Evolutionary conservation across 2,797 vertebrate genomes (phyloP), one percentile per base, ranked within the genome.

Genomic region (Fratercula arctica): DNA sequence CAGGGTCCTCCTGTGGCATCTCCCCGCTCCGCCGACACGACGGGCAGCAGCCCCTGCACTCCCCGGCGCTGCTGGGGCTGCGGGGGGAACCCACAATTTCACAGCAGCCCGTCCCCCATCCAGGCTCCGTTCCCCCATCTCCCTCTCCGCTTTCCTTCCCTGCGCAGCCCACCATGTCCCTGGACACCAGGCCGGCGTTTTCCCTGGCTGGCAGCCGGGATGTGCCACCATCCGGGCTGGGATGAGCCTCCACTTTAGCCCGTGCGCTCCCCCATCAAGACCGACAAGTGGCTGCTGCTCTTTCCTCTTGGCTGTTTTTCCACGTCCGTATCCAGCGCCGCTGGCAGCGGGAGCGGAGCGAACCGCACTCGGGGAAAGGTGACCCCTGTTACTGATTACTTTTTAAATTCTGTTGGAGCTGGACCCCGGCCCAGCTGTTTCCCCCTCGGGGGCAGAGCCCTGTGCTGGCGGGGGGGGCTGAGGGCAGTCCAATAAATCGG

Each of bases 1-100:
- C 7, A 1, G 41, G 4, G 26, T 26, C 21, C 20, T 31, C 75
- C 43, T 3, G 1, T 2, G 3, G 48, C 28, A 3, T 18, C 33
- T 46, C 73, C 43, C 53, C 0, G 11, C n/a, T 33, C 29, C 3
- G 5, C 23, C 3, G 1, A n/a, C 1, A 11, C 31, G 35, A 18
- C 3, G 11, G 57, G 24, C 37, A 21, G 63, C 21, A 53, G 54
- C 41, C 16, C 41, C 46, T 7, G 33, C 17, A 12, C 23, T 57
- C 26, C 68, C 6, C 19, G 21, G 29, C 13, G 15, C 66, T 41
- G 79, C 67, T 29, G 59, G 39, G 48, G 39, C 56, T 35, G 66
- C 4, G 4, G 33, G 35, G 26, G 16, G 8, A 28, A 13, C 28
- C 6, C 1, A 35, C 67, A 26, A 15, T 64, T 24, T 43, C 46